phyloP scores from a whole-genome alignment of 2,888 invertebrate species.

The Anoncus sp. region DNA sequence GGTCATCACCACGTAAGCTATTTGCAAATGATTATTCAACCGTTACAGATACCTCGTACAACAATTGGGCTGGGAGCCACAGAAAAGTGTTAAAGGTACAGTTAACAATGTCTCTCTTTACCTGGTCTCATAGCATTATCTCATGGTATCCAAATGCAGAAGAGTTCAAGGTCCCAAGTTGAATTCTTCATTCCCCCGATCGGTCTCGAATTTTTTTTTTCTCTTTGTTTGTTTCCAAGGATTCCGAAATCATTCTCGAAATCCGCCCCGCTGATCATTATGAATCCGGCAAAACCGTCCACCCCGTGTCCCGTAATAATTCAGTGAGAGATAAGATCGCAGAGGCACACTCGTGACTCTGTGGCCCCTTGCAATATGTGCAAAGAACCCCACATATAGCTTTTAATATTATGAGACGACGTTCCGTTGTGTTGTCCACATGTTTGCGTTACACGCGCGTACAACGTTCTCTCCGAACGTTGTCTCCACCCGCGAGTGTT shows the following conservation, averaged over 20 bases:
- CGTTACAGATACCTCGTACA: slow-evolving; percentile 86
- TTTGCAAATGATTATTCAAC: slow-evolving; percentile 14
- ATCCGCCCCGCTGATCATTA: slow-evolving; percentile 67
- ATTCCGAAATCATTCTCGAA: slow-evolving; percentile 61
- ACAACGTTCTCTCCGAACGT: slow-evolving; percentile 33
- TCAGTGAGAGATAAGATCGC: slow-evolving; percentile 66
- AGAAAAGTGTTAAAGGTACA: slow-evolving; percentile 87
- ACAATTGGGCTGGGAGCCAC: slow-evolving; percentile 85
- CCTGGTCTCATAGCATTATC: slow-evolving; percentile 1
- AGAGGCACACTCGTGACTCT: slow-evolving; percentile 48
- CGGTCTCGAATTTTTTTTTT: slow-evolving; percentile 33
- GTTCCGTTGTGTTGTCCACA: slow-evolving; percentile 25
- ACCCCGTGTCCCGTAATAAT: slow-evolving; percentile 62
- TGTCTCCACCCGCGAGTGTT: too few species aligned
- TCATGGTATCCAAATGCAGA: slow-evolving; percentile 3
- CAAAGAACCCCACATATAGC: slow-evolving; percentile 49
- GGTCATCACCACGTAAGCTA: not conserved
- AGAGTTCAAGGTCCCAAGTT: slow-evolving; percentile 36
- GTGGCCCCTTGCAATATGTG: slow-evolving; percentile 53
- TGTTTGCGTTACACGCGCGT: slow-evolving; percentile 34
- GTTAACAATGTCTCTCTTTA: not conserved
- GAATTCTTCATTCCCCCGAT: slow-evolving; percentile 40
- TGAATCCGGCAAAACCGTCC: slow-evolving; percentile 59
- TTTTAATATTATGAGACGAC: slow-evolving; percentile 52
- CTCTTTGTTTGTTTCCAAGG: slow-evolving; percentile 39